These are phyloP conservation scores for Anthoscopus minutus DNA, from an alignment of 2,113 vertebrate genomes.

Conservation along the genomic window DNA sequence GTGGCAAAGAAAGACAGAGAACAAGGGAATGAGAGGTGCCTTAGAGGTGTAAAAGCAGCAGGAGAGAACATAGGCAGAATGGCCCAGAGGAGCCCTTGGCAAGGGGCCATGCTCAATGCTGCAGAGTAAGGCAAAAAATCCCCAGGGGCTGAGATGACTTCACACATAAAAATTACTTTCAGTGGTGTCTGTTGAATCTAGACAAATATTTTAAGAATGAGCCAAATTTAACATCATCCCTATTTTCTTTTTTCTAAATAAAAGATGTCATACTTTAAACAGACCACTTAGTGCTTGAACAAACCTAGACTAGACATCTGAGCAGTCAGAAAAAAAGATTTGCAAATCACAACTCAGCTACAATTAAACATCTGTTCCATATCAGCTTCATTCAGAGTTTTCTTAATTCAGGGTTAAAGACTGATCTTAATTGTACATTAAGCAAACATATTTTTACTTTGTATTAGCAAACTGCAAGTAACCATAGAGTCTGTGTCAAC, in stretches of 20 bases:
- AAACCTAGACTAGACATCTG: not conserved
- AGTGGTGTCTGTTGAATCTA: not conserved
- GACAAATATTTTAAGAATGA: not conserved
- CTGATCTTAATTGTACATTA: not conserved
- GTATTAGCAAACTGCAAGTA: conserved; percentile 32
- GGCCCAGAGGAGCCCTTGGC: not conserved
- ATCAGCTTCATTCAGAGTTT: not conserved
- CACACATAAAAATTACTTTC: not conserved
- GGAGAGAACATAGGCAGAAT: not conserved
- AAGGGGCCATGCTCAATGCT: rapidly evolving
- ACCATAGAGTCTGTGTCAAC: conserved; percentile 18
- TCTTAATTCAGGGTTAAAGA: not conserved
- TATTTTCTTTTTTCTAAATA: not conserved
- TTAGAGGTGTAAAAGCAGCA: not conserved
- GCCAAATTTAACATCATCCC: not conserved
- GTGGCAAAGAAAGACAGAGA: not conserved
- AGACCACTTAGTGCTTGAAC: not conserved
- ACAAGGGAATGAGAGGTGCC: not conserved
- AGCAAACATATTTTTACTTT: not conserved
- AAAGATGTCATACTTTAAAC: not conserved
- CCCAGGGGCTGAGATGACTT: not conserved
- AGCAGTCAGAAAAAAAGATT: not conserved
- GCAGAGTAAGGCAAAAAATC: not conserved
- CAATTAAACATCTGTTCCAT: not conserved
- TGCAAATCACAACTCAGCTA: not conserved